phyloP scores from a whole-genome alignment of 2,797 vertebrate genomes.

The Danio kyathit region DNA sequence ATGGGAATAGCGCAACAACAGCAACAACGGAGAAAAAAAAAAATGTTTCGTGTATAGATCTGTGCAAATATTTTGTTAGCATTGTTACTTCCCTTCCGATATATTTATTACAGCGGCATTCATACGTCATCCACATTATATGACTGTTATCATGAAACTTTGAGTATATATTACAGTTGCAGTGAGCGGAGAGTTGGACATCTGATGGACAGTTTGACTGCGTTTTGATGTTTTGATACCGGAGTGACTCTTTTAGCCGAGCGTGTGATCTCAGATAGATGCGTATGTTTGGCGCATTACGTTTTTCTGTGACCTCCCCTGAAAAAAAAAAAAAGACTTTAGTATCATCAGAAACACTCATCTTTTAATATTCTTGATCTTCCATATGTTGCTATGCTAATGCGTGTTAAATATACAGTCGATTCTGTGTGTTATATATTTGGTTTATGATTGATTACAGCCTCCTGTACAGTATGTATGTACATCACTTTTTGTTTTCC shows the following conservation, averaged over 20 bases:
- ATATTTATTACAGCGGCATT: constrained; percentile 71
- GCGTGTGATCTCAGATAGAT: constrained; percentile 9
- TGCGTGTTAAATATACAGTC: constrained; percentile 41
- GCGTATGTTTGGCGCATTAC: constrained; percentile 15
- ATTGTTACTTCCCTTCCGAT: constrained; percentile 80
- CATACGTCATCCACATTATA: constrained; percentile 64
- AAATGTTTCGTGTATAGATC: constrained; percentile 80
- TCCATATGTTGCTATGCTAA: constrained; percentile 56
- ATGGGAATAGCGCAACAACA: constrained; percentile 70
- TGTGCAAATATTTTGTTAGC: constrained; percentile 85
- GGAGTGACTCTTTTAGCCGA: constrained; percentile 19
- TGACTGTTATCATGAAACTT: constrained; percentile 71
- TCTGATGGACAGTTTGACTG: constrained; percentile 37
- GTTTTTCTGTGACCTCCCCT: constrained; percentile 2
- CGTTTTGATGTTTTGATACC: constrained; percentile 41
- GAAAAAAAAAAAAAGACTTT: constrained; percentile 10
- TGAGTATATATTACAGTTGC: constrained; percentile 7
- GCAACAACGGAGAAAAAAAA: not conserved
- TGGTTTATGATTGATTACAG: constrained; percentile 29
- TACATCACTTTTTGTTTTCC: constrained; percentile 12
- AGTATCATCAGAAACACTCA: constrained; percentile 19
- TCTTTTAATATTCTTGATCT: constrained; percentile 54
- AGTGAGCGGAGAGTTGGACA: constrained; percentile 10
- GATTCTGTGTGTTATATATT: constrained; percentile 35
- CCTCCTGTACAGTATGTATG: constrained; percentile 28